Evolutionary conservation across 2,113 vertebrate genomes (phyloP).

Genomic region (Chlorodrepanis virens): DNA sequence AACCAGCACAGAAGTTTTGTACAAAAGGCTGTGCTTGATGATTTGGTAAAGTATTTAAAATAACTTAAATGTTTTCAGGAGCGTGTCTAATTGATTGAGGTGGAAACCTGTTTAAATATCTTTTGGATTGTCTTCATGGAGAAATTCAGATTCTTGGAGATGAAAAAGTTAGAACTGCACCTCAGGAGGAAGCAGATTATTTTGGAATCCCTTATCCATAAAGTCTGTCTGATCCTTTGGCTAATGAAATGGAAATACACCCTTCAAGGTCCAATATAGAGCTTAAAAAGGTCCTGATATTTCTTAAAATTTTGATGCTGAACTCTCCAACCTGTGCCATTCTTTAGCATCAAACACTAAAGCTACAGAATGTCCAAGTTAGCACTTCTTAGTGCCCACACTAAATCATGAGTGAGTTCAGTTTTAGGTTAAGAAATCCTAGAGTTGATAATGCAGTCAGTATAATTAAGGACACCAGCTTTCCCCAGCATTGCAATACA

Average conservation of each 20-base stretch:
- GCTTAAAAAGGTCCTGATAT: conserved; percentile 76
- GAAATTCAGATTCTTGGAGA: conserved; percentile 72
- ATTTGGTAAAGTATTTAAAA: neutral
- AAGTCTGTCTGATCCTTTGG: conserved; percentile 74
- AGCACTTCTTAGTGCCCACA: neutral
- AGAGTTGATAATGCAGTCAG: neutral
- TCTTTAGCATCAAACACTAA: neutral
- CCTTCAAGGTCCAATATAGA: conserved; percentile 74
- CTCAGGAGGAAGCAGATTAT: conserved; percentile 78
- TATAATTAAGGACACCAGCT: neutral
- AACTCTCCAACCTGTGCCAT: neutral
- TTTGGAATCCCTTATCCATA: conserved; percentile 79
- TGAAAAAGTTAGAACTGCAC: conserved; percentile 53
- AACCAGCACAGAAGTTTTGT: neutral
- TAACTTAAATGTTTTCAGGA: conserved; percentile 58
- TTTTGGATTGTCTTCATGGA: conserved; percentile 79
- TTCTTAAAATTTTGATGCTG: conserved; percentile 31
- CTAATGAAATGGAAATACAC: conserved; percentile 77
- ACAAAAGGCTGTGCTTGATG: neutral
- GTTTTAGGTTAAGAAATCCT: neutral
- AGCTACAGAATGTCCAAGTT: neutral
- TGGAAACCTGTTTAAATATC: conserved; percentile 75
- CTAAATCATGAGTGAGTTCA: neutral
- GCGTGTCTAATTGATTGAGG: conserved; percentile 74
- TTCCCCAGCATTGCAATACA: neutral